These are phyloP conservation scores for Pitangus sulphuratus DNA, from an alignment of 2,797 vertebrate species.

Conservation along the genomic window DNA sequence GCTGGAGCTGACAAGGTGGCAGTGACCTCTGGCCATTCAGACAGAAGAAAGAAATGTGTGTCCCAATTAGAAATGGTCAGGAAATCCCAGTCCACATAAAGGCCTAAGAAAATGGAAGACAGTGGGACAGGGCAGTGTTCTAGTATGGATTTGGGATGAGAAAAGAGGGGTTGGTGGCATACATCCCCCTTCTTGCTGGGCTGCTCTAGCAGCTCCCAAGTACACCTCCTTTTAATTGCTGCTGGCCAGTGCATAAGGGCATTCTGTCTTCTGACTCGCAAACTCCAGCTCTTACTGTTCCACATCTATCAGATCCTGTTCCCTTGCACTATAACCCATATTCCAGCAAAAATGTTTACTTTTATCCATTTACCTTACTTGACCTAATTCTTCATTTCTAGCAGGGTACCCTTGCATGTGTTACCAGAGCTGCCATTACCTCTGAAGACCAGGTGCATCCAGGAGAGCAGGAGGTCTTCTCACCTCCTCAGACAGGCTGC, in stretches of 20 bases:
- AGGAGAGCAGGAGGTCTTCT: background rate
- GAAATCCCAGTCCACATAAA: background rate
- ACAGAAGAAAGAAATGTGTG: background rate
- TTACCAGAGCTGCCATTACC: background rate
- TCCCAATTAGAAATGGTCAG: background rate
- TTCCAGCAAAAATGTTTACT: background rate
- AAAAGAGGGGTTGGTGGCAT: background rate
- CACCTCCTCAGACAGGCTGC: background rate
- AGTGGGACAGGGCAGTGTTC: fast-evolving
- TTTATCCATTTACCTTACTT: background rate
- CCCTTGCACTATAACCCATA: background rate
- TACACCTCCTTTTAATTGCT: background rate
- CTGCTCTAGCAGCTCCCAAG: background rate
- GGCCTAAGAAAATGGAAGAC: background rate
- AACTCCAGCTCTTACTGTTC: background rate
- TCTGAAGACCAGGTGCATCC: background rate
- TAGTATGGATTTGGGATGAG: background rate
- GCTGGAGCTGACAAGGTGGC: background rate
- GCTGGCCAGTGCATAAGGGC: background rate
- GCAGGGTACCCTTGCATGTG: background rate
- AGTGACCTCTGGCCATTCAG: background rate
- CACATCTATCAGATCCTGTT: background rate
- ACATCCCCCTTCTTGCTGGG: background rate
- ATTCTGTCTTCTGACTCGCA: background rate
- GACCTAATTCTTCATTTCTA: background rate